Conservation (phyloP, 2,888 invertebrate genomes). For the Yponomeuta sedellus region DNA sequence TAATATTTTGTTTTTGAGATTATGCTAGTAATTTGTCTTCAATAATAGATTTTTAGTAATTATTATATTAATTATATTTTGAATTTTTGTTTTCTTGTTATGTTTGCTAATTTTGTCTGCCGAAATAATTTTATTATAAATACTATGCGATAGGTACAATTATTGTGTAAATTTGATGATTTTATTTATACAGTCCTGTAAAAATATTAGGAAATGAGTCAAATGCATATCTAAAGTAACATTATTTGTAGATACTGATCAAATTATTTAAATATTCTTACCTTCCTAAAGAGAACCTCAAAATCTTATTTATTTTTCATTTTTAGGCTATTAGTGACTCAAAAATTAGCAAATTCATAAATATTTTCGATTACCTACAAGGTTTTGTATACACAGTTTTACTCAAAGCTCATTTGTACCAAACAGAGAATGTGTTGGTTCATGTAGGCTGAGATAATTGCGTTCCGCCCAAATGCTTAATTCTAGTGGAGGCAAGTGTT, state of each 20-base stretch:
- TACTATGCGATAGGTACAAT: conserved; percentile 35
- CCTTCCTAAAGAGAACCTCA: neutral
- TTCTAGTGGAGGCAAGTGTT: conserved; percentile 39
- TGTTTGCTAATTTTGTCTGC: conserved; percentile 62
- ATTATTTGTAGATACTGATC: conserved; percentile 59
- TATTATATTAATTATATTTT: conserved; percentile 6
- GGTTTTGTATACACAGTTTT: neutral
- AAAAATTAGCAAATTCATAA: neutral
- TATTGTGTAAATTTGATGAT: conserved; percentile 52
- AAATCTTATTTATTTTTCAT: neutral
- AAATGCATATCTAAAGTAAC: conserved; percentile 56
- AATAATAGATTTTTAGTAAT: neutral
- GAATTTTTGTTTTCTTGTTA: conserved; percentile 55
- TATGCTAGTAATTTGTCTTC: conserved; percentile 19
- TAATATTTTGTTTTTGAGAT: conserved; percentile 20
- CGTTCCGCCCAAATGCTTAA: conserved; percentile 25
- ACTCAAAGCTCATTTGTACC: neutral
- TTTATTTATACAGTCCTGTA: conserved; percentile 60
- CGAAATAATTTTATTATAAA: conserved; percentile 50
- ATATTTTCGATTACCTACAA: neutral
- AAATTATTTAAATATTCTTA: conserved; percentile 28
- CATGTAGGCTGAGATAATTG: neutral
- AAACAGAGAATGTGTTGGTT: neutral
- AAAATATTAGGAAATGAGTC: conserved; percentile 52
- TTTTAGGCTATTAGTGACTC: neutral